phyloP scores from a whole-genome alignment of 2,113 vertebrate species.

The Callionymus lyra region DNA sequence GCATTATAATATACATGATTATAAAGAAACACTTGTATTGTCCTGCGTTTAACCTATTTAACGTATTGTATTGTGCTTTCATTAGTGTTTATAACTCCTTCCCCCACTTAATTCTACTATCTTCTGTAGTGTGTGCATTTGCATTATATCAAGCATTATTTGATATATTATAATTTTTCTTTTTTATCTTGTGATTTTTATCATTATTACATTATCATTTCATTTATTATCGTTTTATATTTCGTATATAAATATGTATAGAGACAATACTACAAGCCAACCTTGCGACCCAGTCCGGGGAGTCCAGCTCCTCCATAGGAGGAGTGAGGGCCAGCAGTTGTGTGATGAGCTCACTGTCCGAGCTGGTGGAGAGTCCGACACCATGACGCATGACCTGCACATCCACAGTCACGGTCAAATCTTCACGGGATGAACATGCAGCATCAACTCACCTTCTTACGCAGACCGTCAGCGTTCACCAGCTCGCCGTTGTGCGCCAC shows the following conservation, averaged over 20 bases:
- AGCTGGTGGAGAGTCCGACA: conserved; percentile 90
- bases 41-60: too few species aligned
- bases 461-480: conserved; percentile 78
- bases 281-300: conserved; percentile 95
- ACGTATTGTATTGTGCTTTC: too few species aligned
- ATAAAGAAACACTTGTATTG: too few species aligned
- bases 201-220: too few species aligned
- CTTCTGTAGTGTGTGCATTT: too few species aligned
- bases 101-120: too few species aligned
- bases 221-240: too few species aligned
- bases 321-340: conserved; percentile 93
- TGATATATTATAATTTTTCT: too few species aligned
- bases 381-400: conserved; percentile 88
- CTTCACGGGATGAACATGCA: background rate
- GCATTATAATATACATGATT: too few species aligned
- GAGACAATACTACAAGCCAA: background rate
- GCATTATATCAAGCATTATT: too few species aligned
- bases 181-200: too few species aligned
- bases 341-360: conserved; percentile 95
- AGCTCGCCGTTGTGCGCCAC: conserved; percentile 96
- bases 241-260: background rate
- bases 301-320: conserved; percentile 81
- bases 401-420: background rate
- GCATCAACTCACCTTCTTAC: conserved; percentile 70
- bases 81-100: too few species aligned